Base-by-base conservation (phyloP, 2,113 vertebrate genomes). In the Nesospiza acunhae region DNA sequence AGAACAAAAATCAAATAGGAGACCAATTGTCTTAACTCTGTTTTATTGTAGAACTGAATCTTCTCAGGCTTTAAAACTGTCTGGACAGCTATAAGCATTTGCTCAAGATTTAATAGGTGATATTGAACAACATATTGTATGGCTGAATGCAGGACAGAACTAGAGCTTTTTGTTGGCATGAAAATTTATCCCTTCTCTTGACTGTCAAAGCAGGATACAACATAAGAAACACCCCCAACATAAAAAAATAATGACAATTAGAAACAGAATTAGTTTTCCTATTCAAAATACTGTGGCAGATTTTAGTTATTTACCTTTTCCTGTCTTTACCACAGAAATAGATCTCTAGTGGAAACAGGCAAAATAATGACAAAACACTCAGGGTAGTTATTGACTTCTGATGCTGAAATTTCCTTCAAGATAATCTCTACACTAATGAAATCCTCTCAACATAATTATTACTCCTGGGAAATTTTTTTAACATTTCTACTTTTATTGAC, bases 401-500 rank as follows among this genome's bases (percentile, higher is more conserved):
- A 90, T 74, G 76, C 16, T 66, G 60, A 81, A 91, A 92, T 91
- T 96, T 95, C 66, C 79, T 89, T 91, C 72, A 77, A 76, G 77
- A 87, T 95, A 90, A 87, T 89, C 37, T 83, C 53, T 18, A 67
- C 53, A 76, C 26, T 95, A 93, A 93, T 87, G 47, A 95, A 96
- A 95, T 59, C 47, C 68, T 92, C 59, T 95, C 79, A 59, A 24
- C 41, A 50, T 67, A 95, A 96, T 97, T 93, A 93, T 90, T 86
- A 69, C n/a, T 90, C 77, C 28, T 93, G 49, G 92, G 52, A 41
- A 92, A 73, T 67, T 88, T 96, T 93, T 92, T 17, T 59, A 95
- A 35, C 44, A 74, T 94, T 89, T 96, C 64, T 89, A 35, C 73
- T 84, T 92, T 86, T 88, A 97, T 94, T 93, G 84, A 94, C 60